Base-by-base conservation (phyloP, 2,888 invertebrate species). In the Melanchra persicariae region DNA sequence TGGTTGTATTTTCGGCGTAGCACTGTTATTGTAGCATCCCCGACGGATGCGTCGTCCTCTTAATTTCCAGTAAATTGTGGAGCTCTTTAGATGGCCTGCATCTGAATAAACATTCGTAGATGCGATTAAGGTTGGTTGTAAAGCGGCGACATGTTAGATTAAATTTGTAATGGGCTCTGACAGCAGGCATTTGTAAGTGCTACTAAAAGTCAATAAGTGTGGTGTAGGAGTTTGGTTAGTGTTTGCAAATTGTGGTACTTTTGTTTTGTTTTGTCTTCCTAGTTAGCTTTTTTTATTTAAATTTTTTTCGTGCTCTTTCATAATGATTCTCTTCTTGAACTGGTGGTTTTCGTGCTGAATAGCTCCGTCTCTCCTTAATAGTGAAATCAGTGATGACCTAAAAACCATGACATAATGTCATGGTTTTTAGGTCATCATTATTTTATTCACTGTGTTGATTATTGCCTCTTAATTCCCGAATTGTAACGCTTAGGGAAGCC, bases 1-100 rank as follows among this genome's bases (percentile, higher is more conserved):
- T 77, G 83, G 83, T 89, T 88, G 89, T 95, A 95, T 95, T 95
- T 95, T 94, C 83, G 92, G 93, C 88, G 80, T 85, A 90, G 87
- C 91, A 89, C 89, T 96, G 94, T 96, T 96, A 93, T 95, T 95
- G 87, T 94, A 95, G 90, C 91, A 93, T 94, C 95, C 93, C 92
- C 90, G 76, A 77, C 91, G 90, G 90, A 85, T 90, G 85, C 77
- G 89, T 92, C 92, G 90, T 92, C 92, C 95, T 94, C 95, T 95
- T 95, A 94, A 95, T 96, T 95, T 95, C 94, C 93, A 95, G 93
- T 94, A 94, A 93, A 95, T 95, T 94, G 95, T 92, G 91, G 90
- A 91, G 89, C 93, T 93, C 92, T 89, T 89, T 87, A 87, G 94
- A 95, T 92, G 93, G 91, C 82, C 91, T 90, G 92, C 95, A 96